These are phyloP conservation scores for Syrphus vitripennis DNA, from an alignment of 2,888 invertebrate species.

Conservation along the genomic window DNA sequence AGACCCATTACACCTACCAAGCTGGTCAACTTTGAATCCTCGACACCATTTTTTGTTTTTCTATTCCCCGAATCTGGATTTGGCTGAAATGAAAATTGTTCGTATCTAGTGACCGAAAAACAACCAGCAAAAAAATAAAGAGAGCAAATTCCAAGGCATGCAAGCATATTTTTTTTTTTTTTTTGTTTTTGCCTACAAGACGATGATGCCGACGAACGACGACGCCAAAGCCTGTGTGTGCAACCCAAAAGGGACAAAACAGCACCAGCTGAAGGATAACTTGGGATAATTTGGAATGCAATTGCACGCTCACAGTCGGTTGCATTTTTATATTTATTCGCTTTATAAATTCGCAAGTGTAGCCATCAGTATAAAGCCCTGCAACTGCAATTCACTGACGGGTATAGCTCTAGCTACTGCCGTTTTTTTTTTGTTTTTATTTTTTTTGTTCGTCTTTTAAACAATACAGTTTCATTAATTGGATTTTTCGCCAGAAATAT, in stretches of 20 bases:
- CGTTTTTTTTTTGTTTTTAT: background rate
- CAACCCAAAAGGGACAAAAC: background rate
- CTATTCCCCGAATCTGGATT: background rate
- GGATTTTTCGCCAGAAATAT: conserved; percentile 51
- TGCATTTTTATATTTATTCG: conserved; percentile 56
- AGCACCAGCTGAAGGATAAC: conserved; percentile 40
- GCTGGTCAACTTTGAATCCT: background rate
- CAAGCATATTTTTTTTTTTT: no score
- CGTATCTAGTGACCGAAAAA: conserved; percentile 36
- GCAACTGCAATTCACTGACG: conserved; percentile 42
- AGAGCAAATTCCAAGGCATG: conserved; percentile 11
- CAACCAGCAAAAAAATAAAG: background rate
- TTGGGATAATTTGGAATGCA: conserved; percentile 56
- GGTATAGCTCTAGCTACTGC: conserved; percentile 58
- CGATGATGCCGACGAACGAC: background rate
- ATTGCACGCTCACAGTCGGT: conserved; percentile 54
- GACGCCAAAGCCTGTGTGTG: background rate
- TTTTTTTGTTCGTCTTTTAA: background rate
- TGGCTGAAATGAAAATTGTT: conserved; percentile 39
- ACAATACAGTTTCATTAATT: conserved; percentile 65
- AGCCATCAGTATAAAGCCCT: no score
- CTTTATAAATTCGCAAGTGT: conserved; percentile 47
- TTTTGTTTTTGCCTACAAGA: background rate
- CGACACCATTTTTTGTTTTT: background rate
- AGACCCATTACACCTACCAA: background rate